phyloP scores from a whole-genome alignment of 1,140 invertebrate species.

The Drosophila pandora region DNA sequence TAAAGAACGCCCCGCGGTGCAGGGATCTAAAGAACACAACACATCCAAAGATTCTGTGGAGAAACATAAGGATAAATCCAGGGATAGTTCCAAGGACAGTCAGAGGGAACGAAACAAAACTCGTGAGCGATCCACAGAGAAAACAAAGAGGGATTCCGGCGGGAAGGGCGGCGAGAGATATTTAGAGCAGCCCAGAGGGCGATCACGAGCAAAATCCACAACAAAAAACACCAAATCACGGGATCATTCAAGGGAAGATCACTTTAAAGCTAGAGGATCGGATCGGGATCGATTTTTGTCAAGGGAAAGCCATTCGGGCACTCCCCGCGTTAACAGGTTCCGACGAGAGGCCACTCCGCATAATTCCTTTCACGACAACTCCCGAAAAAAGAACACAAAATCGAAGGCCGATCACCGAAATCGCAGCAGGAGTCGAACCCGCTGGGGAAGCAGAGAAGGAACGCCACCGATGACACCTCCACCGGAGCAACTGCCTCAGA shows the following conservation, averaged over 20 bases:
- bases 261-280: background rate
- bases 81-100: constrained; percentile 7
- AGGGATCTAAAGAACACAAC: constrained; percentile 1
- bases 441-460: constrained; percentile 18
- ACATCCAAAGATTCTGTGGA: constrained; percentile 3
- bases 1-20: constrained; percentile 1
- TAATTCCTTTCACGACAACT: background rate
- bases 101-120: background rate
- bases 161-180: constrained; percentile 3
- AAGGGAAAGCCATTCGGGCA: background rate
- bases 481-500: background rate
- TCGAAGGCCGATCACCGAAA: background rate
- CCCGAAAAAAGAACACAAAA: background rate
- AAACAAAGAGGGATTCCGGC: background rate
- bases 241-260: constrained; percentile 13
- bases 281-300: background rate
- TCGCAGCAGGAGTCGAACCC: background rate
- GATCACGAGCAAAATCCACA: constrained; percentile 16
- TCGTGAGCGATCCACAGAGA: constrained; percentile 6
- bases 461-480: constrained; percentile 15
- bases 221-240: constrained; percentile 4
- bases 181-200: constrained; percentile 6
- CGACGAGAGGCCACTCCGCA: constrained; percentile 1
- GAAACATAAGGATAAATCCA: background rate
- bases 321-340: constrained; percentile 3